Evolutionary conservation across 2,113 vertebrate species (phyloP), one percentile per base, ranked within the genome.

Genomic region (Butorides virescens): DNA sequence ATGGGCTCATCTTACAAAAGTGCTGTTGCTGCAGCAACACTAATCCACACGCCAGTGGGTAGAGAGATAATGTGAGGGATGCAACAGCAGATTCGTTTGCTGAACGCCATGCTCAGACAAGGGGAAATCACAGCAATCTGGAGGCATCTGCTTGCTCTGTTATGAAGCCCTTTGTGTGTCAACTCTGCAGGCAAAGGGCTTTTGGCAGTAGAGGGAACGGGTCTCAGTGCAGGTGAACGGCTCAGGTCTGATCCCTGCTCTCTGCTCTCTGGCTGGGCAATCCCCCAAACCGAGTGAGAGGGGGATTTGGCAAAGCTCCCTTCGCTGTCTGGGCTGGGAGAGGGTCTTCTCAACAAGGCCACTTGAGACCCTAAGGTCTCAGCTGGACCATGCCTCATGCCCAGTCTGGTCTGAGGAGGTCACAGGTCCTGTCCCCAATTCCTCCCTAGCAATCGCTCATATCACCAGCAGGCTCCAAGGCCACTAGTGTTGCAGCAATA

Each of bases 21-120:
- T 53, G 84, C 87, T 90, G 96, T 46, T 91, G 92, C 90, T 94
- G 96, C 96, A 91, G 95, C 95, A 95, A 62, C 92, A 44, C 93
- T 42, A 55, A 95, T 81, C 92, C 87, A 61, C 29, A 29, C 30
- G 5, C 50, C 70, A 16, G 50, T 87, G 63, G 71, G 86, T 82
- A 86, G 62, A 15, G 66, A 37, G 88, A 55, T 59, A 37, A 47
- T 25, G 72, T 4, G 13, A 65, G 77, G 67, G 92, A 65, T 70
- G 81, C 44, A 7, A 5, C 63, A n/a, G 93, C 76, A 36, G 76
- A 77, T 72, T 30, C 37, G 0, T 73, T 67, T 32, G 80, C 66
- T 75, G 56, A 25, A 29, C 5, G 12, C 76, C 7, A 0, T 23
- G 66, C 56, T 73, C 73, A 55, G 22, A 30, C 71, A 23, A 14